Percentiles rank a stretch among this genome's conserved stretches.
Conservation (phyloP, 2,113 vertebrate species). For the Phoxinus phoxinus region DNA sequence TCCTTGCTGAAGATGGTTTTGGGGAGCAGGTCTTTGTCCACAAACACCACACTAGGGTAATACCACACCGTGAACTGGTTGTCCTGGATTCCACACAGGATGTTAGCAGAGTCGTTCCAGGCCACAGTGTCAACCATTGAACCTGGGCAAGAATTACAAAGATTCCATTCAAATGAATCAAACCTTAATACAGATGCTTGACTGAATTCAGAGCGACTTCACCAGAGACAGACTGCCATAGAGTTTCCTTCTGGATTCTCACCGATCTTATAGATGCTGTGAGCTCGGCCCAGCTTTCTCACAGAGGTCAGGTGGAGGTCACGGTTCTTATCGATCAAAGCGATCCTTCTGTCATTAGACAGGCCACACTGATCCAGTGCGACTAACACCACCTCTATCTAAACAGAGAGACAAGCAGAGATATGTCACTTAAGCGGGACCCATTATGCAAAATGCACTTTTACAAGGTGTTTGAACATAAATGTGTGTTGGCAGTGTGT, state of each 20-base stretch:
- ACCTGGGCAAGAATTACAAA: conserved; percentile 72
- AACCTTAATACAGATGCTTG: not conserved
- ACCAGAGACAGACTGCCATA: no score
- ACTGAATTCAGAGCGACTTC: not conserved
- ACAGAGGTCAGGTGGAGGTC: conserved; percentile 91
- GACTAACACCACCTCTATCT: conserved; percentile 92
- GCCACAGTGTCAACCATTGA: conserved; percentile 92
- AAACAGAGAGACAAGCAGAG: conserved; percentile 33
- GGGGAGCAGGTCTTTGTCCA: conserved; percentile 90
- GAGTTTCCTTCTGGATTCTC: conserved; percentile 54
- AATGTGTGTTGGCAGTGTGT: no score
- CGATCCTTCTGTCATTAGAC: conserved; percentile 88
- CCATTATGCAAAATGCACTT: no score
- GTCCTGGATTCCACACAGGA: conserved; percentile 93
- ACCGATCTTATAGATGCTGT: conserved; percentile 93
- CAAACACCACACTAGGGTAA: conserved; percentile 87
- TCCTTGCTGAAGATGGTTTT: conserved; percentile 88
- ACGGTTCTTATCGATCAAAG: conserved; percentile 94
- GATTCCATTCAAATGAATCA: not conserved
- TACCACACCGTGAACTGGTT: conserved; percentile 89
- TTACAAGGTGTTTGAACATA: no score
- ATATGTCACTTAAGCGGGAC: not conserved
- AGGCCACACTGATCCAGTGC: conserved; percentile 92
- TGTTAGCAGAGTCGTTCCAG: conserved; percentile 90
- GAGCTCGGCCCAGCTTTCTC: conserved; percentile 86